A percentile compares a stretch with the other conserved stretches of the same genome.
phyloP scores from a whole-genome alignment of 2,797 vertebrate genomes.

The Bradypodion ventrale region DNA sequence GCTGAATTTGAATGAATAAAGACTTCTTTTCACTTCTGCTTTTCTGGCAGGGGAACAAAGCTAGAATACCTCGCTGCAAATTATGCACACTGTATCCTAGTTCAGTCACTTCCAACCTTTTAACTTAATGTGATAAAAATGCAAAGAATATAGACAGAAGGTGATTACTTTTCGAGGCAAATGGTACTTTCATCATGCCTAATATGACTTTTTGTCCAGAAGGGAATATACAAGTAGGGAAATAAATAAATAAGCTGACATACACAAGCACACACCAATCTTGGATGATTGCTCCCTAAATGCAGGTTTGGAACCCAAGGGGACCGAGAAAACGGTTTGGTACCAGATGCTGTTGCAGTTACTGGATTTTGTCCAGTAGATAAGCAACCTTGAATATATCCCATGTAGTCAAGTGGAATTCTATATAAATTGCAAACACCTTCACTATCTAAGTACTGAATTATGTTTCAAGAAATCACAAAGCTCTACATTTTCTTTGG shows the following conservation, averaged over 20 bases:
- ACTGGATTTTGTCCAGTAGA: slow-evolving; percentile 50
- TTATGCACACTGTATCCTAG: slow-evolving; percentile 6
- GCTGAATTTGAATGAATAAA: slow-evolving; percentile 20
- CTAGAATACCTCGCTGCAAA: slow-evolving; percentile 36
- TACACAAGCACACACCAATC: neutral
- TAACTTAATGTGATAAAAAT: slow-evolving; percentile 54
- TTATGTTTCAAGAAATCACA: slow-evolving; percentile 51
- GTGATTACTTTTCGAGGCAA: slow-evolving; percentile 40
- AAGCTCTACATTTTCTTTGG: slow-evolving; percentile 51
- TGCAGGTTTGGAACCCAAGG: slow-evolving; percentile 43
- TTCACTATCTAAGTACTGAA: slow-evolving; percentile 53
- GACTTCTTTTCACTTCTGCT: slow-evolving; percentile 38
- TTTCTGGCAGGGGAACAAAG: slow-evolving; percentile 36
- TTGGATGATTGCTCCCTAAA: slow-evolving; percentile 21
- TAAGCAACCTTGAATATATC: slow-evolving; percentile 45
- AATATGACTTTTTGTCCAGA: slow-evolving; percentile 25
- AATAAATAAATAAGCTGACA: slow-evolving; percentile 6
- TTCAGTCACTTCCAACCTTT: slow-evolving; percentile 43
- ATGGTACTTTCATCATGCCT: slow-evolving; percentile 39
- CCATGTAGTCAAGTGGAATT: slow-evolving; percentile 28
- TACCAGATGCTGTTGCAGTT: slow-evolving; percentile 51
- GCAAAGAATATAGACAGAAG: slow-evolving; percentile 34
- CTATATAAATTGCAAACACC: slow-evolving; percentile 45
- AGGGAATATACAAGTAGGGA: slow-evolving; percentile 35
- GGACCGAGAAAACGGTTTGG: slow-evolving; percentile 31